Base-by-base conservation (phyloP, 2,113 vertebrate species). In the Eurypyga helias region DNA sequence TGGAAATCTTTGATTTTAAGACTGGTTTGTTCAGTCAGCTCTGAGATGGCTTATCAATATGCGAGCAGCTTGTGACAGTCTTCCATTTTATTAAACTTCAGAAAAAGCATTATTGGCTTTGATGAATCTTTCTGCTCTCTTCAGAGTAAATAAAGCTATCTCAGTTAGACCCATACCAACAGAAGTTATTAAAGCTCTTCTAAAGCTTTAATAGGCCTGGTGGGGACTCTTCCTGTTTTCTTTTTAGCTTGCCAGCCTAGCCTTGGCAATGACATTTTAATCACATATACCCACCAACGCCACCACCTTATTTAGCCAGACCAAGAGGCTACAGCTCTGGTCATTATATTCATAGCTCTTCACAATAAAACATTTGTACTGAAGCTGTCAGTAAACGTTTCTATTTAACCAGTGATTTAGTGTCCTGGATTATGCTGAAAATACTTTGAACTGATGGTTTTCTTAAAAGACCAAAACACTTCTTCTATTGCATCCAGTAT, bases 361-460 rank as follows among this genome's bases (percentile, higher is more conserved):
- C 89, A 97, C 82, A 94, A 93, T 67, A 84, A 92, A 95, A 69
- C 73, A 69, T 70, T 97, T 97, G 95, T 93, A 41, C 87, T 96
- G 24, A 9, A 89, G 85, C 89, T 97, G 89, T 93, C 97, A 94
- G 94, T 84, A 90, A 94, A 96, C 93, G 80, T 95, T 96, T 91
- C 90, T 95, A 2, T 92, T 93, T 87, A 85, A 76, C 85, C 28
- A 81, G 76, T 96, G 97, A 95, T 97, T 96, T 96, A 96, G 79
- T 93, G 79, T 93, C 87, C 93, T 75, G 93, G 95, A 94, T 97
- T 96, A 94, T 93, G 87, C 90, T 83, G 95, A 97, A 96, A 96
- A 92, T 94, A 95, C 93, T 98, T 95, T 96, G 93, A 94, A 92
- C 87, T 96, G 94, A 92, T 95, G 92, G 51, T 88, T 96, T 94